Base-by-base conservation (phyloP, 2,113 vertebrate species). In the Echinops telfairi region DNA sequence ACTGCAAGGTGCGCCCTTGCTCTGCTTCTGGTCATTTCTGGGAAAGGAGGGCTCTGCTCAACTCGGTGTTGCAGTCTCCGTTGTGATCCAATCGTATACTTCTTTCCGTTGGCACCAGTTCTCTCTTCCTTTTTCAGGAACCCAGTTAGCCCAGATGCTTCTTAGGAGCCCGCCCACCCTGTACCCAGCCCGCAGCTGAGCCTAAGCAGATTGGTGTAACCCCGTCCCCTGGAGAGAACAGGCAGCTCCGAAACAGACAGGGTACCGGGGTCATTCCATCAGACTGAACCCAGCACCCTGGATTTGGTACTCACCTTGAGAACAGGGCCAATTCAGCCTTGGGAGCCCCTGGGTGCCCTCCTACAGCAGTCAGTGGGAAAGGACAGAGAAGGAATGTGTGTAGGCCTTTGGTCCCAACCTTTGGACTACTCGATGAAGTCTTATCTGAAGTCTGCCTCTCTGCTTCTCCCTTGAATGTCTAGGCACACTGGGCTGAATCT, bases 71-170 rank as follows among this genome's bases (percentile, higher is more conserved):
- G 58, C 66, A 84, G 40, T 81, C 88, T 36, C 23, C 94, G 90
- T 94, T 88, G 90, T 82, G 71, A 87, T 40, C 33, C 25, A 62
- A 53, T 14, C 27, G 38, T 66, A 29, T 10, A 12, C n/a, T 88
- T 25, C 38, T 77, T 71, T 78, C 36, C 86, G 33, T 77, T 68
- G 70, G 47, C 43, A 79, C 27, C 64, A 62, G 38, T 60, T 84
- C 40, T 66, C 29, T 75, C 2, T n/a, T 87, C 29, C 88, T 83
- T 57, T n/a, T 90, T 43, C 47, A 84, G 36, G 66, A 92, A 78
- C 31, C 80, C 88, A 85, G 83, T 93, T 83, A 92, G 62, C 20
- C 73, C 75, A 78, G 68, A 40, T 86, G 70, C 86, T 90, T 53
- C 53, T 73, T 17, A 83, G 70, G 27, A 33, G 47, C 10, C 10